Evolutionary conservation across 1,140 invertebrate species (phyloP).

Genomic region (Drosophila nigrodunni): DNA sequence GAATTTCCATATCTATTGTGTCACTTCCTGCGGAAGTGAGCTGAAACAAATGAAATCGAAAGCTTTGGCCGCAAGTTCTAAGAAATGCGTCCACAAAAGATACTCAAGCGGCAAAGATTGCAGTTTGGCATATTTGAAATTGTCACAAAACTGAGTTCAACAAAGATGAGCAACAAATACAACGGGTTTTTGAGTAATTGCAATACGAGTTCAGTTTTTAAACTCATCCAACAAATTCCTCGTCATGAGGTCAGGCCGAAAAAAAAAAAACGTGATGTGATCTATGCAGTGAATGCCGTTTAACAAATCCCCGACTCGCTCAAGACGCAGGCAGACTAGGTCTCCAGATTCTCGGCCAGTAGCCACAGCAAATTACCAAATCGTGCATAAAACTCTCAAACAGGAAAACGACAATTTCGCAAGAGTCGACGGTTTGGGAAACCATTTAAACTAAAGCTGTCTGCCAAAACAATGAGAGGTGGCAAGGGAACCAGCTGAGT

Average conservation of each 20-base stretch:
- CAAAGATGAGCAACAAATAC: constrained; percentile 10
- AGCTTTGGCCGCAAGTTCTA: constrained; percentile 1
- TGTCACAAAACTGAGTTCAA: background rate
- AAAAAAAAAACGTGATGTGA: constrained; percentile 66
- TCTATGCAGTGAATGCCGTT: constrained; percentile 37
- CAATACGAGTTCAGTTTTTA: constrained; percentile 14
- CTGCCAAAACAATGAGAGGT: constrained; percentile 12
- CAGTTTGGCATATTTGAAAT: background rate
- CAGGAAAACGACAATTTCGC: constrained; percentile 74
- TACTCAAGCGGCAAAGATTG: constrained; percentile 7
- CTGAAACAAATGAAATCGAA: constrained; percentile 9
- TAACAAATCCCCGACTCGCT: background rate
- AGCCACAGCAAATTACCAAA: constrained; percentile 70
- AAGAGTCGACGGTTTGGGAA: constrained; percentile 40
- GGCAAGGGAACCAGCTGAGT: too few relatives aligned
- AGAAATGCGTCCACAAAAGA: background rate
- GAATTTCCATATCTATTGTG: constrained; percentile 17
- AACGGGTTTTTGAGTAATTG: constrained; percentile 27
- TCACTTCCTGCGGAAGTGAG: constrained; percentile 24
- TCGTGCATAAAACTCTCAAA: constrained; percentile 54
- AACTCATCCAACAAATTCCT: background rate
- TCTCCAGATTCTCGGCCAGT: constrained; percentile 52
- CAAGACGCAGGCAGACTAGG: background rate
- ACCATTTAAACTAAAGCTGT: constrained; percentile 25
- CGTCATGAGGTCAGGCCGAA: constrained; percentile 22